These are phyloP conservation scores for Catocala sponsa DNA, from an alignment of 2,888 invertebrate genomes.

Conservation along the genomic window DNA sequence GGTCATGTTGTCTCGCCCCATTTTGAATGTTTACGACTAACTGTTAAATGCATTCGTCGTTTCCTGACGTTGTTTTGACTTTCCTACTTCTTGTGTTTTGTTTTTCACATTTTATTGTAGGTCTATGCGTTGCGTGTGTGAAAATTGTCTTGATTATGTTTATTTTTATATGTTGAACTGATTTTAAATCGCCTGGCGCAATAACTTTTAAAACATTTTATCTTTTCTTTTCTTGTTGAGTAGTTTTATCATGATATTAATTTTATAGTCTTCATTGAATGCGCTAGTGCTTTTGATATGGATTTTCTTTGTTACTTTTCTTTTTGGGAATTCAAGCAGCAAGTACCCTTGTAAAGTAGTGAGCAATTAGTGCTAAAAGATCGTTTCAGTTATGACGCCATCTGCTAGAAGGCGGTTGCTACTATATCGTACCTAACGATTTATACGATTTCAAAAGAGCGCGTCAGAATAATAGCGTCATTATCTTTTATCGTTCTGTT, in stretches of 20 bases:
- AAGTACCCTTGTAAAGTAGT: too few relatives aligned
- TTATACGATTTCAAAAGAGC: constrained; percentile 56
- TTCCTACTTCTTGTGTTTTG: constrained; percentile 21
- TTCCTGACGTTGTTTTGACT: constrained; percentile 33
- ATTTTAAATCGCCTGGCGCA: not conserved
- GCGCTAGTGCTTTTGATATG: too few relatives aligned
- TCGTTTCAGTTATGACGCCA: constrained; percentile 7
- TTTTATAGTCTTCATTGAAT: too few relatives aligned
- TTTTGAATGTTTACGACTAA: constrained; percentile 45
- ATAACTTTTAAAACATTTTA: too few relatives aligned
- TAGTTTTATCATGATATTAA: too few relatives aligned
- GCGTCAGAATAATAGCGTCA: constrained; percentile 46
- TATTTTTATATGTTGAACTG: not conserved
- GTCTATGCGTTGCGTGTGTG: constrained; percentile 13
- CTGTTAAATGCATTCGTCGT: constrained; percentile 35
- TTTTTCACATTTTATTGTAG: constrained; percentile 22
- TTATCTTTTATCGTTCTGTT: constrained; percentile 48
- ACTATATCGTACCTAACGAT: constrained; percentile 52
- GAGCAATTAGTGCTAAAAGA: too few relatives aligned
- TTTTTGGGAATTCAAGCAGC: too few relatives aligned
- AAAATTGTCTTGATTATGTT: constrained; percentile 6
- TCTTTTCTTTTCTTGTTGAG: too few relatives aligned
- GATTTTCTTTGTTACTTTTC: too few relatives aligned
- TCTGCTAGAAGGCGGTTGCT: constrained; percentile 32
- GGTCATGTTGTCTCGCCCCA: constrained; percentile 44